Percentiles rank a stretch among this genome's conserved stretches.
Evolutionary conservation across 2,113 vertebrate species (phyloP).

Genomic region (Canis aureus): DNA sequence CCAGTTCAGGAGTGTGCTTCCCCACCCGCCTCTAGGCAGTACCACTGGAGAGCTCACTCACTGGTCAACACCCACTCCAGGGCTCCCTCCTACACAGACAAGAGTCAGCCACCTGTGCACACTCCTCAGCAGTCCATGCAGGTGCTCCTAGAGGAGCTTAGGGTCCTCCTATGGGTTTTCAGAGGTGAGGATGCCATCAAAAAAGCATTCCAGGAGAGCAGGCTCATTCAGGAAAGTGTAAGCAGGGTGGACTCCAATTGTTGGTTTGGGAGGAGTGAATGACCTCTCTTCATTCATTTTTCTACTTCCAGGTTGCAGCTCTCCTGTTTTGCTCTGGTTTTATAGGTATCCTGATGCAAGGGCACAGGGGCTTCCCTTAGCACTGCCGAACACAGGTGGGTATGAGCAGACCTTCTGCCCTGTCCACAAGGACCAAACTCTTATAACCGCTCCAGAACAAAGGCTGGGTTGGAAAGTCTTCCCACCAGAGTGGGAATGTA

Average conservation of each 20-base stretch:
- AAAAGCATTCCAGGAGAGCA: accelerated
- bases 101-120: background rate
- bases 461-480: background rate
- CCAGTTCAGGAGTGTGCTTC: background rate
- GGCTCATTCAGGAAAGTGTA: background rate
- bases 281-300: background rate
- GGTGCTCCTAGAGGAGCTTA: background rate
- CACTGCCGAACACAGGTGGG: too few species aligned
- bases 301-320: background rate
- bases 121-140: accelerated
- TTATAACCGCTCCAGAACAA: background rate
- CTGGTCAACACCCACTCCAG: accelerated
- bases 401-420: background rate
- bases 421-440: background rate
- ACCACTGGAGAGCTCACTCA: background rate
- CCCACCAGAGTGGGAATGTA: background rate
- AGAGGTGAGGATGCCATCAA: background rate
- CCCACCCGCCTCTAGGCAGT: background rate
- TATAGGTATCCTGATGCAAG: too few species aligned
- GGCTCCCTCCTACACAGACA: background rate
- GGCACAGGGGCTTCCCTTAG: background rate
- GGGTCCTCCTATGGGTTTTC: background rate
- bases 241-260: background rate
- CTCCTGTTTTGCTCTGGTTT: background rate
- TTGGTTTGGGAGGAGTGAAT: background rate